Evolutionary conservation across 2,888 invertebrate species (phyloP).

Genomic region (Odontothrips loti): DNA sequence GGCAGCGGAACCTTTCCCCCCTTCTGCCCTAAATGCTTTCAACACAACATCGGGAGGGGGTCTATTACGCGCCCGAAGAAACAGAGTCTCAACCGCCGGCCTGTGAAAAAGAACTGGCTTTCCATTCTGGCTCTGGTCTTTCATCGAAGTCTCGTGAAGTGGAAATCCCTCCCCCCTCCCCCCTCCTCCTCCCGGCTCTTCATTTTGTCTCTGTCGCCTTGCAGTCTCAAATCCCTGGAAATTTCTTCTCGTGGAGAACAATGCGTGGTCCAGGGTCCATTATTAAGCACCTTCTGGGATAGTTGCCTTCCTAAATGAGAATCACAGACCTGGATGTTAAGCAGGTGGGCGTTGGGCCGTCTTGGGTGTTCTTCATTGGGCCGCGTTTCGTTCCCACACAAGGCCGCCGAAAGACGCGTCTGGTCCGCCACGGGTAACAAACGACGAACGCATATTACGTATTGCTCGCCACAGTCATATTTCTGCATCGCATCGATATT

Average conservation of each 20-base stretch:
- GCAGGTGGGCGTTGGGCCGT: no score
- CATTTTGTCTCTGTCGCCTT: no score
- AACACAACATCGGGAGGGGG: not conserved
- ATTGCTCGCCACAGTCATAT: not conserved
- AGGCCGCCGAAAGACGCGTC: not conserved
- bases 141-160: not conserved
- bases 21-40: not conserved
- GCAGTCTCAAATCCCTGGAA: no score
- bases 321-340: not conserved
- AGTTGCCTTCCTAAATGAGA: not conserved
- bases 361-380: no score
- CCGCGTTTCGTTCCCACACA: no score
- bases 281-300: no score
- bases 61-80: not conserved
- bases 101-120: not conserved
- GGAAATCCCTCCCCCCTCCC: not conserved
- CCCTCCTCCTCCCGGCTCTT: not conserved
- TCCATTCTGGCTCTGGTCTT: not conserved
- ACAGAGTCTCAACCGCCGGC: not conserved
- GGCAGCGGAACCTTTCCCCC: not conserved
- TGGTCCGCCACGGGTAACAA: not conserved
- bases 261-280: no score
- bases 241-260: no score
- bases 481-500: constrained; percentile 7
- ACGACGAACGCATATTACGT: not conserved